Evolutionary conservation across 2,888 invertebrate species (phyloP).

Genomic region (Philaethria dido): DNA sequence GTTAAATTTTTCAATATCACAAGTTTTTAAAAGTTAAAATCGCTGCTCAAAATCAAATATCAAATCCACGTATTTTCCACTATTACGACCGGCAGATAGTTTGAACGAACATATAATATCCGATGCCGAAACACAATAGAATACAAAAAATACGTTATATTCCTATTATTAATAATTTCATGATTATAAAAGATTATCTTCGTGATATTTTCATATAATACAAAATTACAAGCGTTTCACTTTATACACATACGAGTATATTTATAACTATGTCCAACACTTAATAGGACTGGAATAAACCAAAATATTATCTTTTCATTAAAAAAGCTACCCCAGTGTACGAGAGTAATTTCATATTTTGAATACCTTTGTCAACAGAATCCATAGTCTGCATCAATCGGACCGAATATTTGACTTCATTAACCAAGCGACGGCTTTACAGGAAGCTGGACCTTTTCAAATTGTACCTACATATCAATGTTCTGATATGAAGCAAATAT

Average conservation of each 20-base stretch:
- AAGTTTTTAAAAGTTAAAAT: no score
- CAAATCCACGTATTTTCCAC: no score
- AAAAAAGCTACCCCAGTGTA: not conserved
- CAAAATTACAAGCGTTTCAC: no score
- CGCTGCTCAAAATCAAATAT: no score
- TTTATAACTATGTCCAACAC: not conserved
- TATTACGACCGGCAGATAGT: no score
- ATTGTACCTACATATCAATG: not conserved
- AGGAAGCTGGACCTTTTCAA: conserved; percentile 8
- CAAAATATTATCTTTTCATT: conserved; percentile 7
- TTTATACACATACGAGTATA: not conserved
- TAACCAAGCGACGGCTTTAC: conserved; percentile 13
- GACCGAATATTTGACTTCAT: conserved; percentile 23
- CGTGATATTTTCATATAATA: no score
- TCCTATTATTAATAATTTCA: no score
- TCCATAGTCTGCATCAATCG: conserved; percentile 23
- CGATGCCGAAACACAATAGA: no score
- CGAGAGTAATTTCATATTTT: conserved; percentile 11
- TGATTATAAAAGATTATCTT: no score
- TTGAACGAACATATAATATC: no score
- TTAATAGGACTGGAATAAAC: not conserved
- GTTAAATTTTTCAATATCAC: no score
- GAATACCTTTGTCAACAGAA: conserved; percentile 22
- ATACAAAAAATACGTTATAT: no score
- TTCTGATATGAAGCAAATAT: conserved; percentile 43